Percentiles rank a stretch among this genome's conserved stretches.
Conservation (phyloP, 2,888 invertebrate genomes). For the Acrocyrtus sp. region DNA sequence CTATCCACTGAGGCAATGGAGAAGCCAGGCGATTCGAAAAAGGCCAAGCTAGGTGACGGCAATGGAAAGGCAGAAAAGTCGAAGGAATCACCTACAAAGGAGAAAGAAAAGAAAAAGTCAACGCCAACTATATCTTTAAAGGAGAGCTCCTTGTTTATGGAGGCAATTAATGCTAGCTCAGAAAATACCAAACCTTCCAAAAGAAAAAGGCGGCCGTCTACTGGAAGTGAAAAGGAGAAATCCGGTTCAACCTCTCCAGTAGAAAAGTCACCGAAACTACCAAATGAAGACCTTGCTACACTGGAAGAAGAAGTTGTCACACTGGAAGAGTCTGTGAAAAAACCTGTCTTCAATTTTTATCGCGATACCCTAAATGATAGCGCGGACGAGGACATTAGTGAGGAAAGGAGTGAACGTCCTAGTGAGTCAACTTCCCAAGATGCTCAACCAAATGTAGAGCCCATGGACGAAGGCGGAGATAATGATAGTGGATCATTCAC, state of each 20-base stretch:
- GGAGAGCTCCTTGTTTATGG: constrained; percentile 95
- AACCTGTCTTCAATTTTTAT: constrained; percentile 75
- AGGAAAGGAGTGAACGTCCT: too few species aligned
- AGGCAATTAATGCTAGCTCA: constrained; percentile 79
- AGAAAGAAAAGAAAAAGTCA: constrained; percentile 63
- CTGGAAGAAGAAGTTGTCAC: constrained; percentile 8
- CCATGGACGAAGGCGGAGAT: neutral
- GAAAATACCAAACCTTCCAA: constrained; percentile 71
- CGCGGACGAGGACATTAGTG: neutral
- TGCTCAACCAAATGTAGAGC: too few species aligned
- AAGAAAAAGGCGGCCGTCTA: constrained; percentile 74
- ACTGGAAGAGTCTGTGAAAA: constrained; percentile 18
- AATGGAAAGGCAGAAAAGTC: constrained; percentile 28
- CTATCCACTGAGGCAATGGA: constrained; percentile 52
- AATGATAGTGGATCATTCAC: constrained; percentile 34
- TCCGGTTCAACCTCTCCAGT: constrained; percentile 45
- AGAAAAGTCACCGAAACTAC: constrained; percentile 1
- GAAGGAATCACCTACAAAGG: constrained; percentile 64
- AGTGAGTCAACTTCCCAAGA: too few species aligned
- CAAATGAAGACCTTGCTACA: neutral
- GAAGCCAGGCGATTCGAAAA: constrained; percentile 56
- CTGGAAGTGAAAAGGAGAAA: constrained; percentile 56
- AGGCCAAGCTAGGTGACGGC: constrained; percentile 46
- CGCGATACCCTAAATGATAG: constrained; percentile 85
- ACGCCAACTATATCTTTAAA: constrained; percentile 66